phyloP scores from a whole-genome alignment of 2,888 invertebrate genomes.

The Steromphala cineraria region DNA sequence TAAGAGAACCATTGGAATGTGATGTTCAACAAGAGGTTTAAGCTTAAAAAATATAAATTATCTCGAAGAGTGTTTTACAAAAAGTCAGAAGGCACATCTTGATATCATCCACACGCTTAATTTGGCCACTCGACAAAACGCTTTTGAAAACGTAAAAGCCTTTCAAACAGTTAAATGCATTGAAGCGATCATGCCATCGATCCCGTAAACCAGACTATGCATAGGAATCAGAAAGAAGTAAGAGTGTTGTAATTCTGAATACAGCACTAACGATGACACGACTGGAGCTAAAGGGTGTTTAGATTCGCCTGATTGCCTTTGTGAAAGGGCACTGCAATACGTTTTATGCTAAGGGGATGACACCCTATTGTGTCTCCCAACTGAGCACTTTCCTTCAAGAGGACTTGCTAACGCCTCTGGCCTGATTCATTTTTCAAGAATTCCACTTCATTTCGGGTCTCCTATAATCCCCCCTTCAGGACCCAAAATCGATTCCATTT shows the following conservation, averaged over 20 bases:
- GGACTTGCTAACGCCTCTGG: no score
- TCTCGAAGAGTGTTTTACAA: no score
- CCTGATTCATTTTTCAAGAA: no score
- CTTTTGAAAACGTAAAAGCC: slow-evolving; percentile 14
- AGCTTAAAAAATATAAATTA: no score
- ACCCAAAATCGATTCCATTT: no score
- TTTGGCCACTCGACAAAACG: slow-evolving; percentile 7
- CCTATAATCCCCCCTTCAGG: no score
- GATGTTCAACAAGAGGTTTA: no score
- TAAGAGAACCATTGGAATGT: no score
- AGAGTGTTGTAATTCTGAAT: not conserved
- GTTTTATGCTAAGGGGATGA: slow-evolving; percentile 6
- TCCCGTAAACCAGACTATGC: not conserved
- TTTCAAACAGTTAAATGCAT: slow-evolving; percentile 5
- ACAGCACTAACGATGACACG: slow-evolving; percentile 1
- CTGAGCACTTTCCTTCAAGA: not conserved
- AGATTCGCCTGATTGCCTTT: not conserved
- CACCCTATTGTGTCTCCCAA: slow-evolving; percentile 4
- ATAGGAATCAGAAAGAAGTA: no score
- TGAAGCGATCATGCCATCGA: not conserved
- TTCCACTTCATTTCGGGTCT: no score
- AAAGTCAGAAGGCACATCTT: not conserved
- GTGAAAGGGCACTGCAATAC: not conserved
- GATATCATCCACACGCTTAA: slow-evolving; percentile 9
- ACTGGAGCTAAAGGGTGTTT: not conserved